Conservation (phyloP, 2,113 vertebrate species). For the Athene noctua region DNA sequence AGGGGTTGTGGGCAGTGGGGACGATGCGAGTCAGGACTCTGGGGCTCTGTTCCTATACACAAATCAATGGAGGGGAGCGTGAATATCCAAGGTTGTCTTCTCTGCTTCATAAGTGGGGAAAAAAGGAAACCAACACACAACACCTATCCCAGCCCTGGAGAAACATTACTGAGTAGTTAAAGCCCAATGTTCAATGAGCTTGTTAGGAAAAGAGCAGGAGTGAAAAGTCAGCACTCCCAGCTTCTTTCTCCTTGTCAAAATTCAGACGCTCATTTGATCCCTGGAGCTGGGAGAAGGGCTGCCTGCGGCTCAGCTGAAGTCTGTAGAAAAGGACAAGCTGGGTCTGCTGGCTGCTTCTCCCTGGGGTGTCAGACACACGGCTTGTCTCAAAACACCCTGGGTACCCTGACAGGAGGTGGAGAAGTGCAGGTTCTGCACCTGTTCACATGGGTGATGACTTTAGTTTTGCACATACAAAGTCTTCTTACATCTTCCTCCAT, state of each 20-base stretch:
- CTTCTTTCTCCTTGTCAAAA: background rate
- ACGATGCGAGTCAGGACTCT: background rate
- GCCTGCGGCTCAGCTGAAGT: background rate
- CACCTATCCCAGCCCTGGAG: background rate
- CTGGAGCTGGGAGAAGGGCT: rapidly evolving
- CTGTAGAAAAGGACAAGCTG: background rate
- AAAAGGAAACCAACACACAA: background rate
- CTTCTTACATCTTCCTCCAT: rapidly evolving
- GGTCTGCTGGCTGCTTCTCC: background rate
- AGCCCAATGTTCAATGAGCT: background rate
- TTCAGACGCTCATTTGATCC: background rate
- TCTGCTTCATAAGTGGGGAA: background rate
- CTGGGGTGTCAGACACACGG: background rate
- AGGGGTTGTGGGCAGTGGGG: rapidly evolving
- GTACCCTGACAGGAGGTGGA: background rate
- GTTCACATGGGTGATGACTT: rapidly evolving
- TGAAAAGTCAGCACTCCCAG: background rate
- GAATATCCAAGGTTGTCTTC: background rate
- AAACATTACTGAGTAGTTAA: background rate
- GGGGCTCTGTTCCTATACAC: background rate
- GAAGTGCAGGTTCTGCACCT: rapidly evolving
- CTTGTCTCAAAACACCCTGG: rapidly evolving
- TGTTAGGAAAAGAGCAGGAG: background rate
- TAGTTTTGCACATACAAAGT: background rate
- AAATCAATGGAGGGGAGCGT: background rate